Base-by-base conservation (phyloP, 1,140 invertebrate species). In the Drosophila quadrilineata region DNA sequence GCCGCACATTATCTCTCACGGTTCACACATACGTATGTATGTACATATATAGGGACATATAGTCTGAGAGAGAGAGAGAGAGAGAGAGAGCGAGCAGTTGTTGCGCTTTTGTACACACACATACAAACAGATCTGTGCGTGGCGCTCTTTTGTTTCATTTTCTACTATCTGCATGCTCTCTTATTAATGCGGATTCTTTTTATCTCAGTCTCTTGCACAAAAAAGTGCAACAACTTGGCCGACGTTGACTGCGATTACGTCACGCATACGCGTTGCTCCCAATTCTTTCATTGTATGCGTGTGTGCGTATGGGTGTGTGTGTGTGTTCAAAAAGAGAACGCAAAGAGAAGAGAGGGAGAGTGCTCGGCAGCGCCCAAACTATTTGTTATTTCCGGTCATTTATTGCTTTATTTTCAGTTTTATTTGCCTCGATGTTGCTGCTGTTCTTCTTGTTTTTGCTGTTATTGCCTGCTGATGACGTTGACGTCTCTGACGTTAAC, bases 301-400 rank as follows among this genome's bases (percentile, higher is more conserved):
- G 17, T 12, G 46, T 3, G 21, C 17, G 33, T n/a, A 21, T 19
- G 6, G 26, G 21, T 40, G 31, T 10, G 10, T 48, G 41, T 14
- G 17, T 48, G 19, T 12, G 31, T 56, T n/a, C n/a, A n/a, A n/a
- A n/a, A n/a, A n/a, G n/a, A n/a, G n/a, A n/a, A n/a, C 26, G 21
- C 36, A 21, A 31, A 21, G 6, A 54, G 19, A 31, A 36, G 53
- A n/a, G 16, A 50, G 31, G n/a, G 26, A 14, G 12, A 33, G 46
- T 19, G 43, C 17, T 12, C 33, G 36, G 62, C 29, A 36, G 12
- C 69, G 50, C 52, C 58, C 74, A 64, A 77, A 77, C 64, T 79
- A 71, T 71, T 79, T 74, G 75, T 74, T 79, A 79, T 79, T 79
- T 79, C 75, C 75, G 70, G 75, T 63, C 75, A 74, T 54, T 79